Conservation (phyloP, 2,113 vertebrate species). For the Platysternon megacephalum region DNA sequence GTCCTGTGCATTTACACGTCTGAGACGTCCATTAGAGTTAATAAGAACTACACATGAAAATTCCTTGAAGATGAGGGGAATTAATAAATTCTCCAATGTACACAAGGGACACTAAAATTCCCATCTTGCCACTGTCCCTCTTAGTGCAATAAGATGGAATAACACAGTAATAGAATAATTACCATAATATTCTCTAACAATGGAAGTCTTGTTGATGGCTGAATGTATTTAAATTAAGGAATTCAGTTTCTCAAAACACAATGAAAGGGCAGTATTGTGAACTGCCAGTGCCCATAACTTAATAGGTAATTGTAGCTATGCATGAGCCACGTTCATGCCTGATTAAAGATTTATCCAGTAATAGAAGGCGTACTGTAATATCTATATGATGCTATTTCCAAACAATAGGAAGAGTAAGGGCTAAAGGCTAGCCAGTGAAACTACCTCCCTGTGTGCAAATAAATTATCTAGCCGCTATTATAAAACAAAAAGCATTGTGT, state of each 20-base stretch:
- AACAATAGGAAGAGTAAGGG: conserved; percentile 40
- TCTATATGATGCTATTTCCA: conserved; percentile 35
- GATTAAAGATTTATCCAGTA: conserved; percentile 44
- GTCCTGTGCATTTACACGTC: background rate
- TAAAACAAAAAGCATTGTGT: conserved; percentile 45
- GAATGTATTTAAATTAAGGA: conserved; percentile 1
- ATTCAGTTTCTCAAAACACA: background rate
- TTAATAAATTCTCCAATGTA: fast-evolving
- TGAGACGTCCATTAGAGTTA: background rate
- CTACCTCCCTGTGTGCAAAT: conserved; percentile 39
- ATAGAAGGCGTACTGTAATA: conserved; percentile 23
- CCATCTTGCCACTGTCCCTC: background rate
- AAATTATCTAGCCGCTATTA: conserved; percentile 20
- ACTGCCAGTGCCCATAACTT: conserved; percentile 3
- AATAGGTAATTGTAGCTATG: conserved; percentile 43
- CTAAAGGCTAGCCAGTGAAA: conserved; percentile 46
- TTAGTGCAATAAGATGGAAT: background rate
- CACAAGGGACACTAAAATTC: background rate
- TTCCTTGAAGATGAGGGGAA: background rate
- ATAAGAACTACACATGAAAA: background rate
- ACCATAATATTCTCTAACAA: background rate
- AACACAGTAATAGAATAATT: background rate
- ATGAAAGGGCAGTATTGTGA: conserved; percentile 10
- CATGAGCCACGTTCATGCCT: conserved; percentile 2
- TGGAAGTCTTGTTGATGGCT: background rate